These are phyloP conservation scores for Theropithecus gelada DNA, from an alignment of 2,113 vertebrate genomes.

Conservation along the genomic window DNA sequence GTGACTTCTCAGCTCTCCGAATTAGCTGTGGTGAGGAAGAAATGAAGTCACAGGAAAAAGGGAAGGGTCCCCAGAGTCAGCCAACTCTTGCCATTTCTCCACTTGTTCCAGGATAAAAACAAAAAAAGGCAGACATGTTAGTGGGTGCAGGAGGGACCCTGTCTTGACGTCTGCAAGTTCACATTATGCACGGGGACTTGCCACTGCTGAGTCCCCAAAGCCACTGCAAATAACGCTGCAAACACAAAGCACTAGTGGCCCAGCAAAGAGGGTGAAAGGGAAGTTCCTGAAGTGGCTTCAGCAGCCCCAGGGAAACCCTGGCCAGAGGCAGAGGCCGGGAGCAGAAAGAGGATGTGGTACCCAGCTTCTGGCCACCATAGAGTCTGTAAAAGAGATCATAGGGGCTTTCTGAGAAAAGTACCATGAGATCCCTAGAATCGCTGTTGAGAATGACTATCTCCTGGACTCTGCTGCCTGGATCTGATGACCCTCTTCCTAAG, in stretches of 20 bases:
- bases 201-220: not conserved
- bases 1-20: not conserved
- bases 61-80: not conserved
- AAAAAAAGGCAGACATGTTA: not conserved
- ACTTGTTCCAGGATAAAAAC: not conserved
- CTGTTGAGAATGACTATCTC: not conserved
- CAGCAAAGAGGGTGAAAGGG: not conserved
- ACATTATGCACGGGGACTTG: accelerated
- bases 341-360: not conserved
- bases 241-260: not conserved
- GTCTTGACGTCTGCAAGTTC: not conserved
- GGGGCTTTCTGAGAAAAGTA: not conserved
- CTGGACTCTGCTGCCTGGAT: not conserved
- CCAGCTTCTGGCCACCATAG: not conserved
- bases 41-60: not conserved
- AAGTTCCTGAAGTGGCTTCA: not conserved
- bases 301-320: not conserved
- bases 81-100: not conserved
- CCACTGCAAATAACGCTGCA: not conserved
- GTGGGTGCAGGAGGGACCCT: not conserved
- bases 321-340: not conserved
- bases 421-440: accelerated
- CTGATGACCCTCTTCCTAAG: not conserved
- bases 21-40: not conserved
- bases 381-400: not conserved